Evolutionary conservation across 2,797 vertebrate genomes (phyloP), one percentile per base, ranked within the genome.

Genomic region (Helicolenus hilgendorfi): DNA sequence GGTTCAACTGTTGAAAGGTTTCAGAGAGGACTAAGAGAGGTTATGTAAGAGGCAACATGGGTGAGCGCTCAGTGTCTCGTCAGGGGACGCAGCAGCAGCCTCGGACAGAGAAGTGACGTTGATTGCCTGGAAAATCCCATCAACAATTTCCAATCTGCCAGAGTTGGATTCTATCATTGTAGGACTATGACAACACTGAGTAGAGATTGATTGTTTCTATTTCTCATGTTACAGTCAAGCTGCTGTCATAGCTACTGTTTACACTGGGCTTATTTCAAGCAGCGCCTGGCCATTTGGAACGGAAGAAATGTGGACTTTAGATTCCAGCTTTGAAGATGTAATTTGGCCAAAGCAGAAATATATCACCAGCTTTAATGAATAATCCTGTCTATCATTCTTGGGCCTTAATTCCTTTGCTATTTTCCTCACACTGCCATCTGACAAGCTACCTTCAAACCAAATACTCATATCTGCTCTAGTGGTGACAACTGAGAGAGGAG

Each of bases 101-200:
- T 55, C 13, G 5, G n/a, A 71, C 63, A 72, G 20, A 76, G 5
- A 24, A 26, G 20, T 49, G 49, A 67, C 0, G 1, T 2, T 67
- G 78, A 87, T 84, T 79, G 38, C 53, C 65, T 35, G 24, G 62
- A 83, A 79, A 79, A 90, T 90, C 81, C 75, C 41, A 89, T 92
- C 83, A 87, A 72, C 60, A 33, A 5, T 59, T 73, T 86, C 65
- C 56, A 49, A 63, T 87, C 76, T 85, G 26, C 7, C 74, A 26
- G 64, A 18, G n/a, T 3, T 73, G 58, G 78, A 87, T 62, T 58
- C 7, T 59, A 27, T 91, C 68, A 85, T 14, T 36, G 72, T 13
- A 69, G 20, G n/a, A 73, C 22, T 64, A 67, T 55, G 68, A 76
- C 36, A 64, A 64, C 67, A 41, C 24, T 60, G 70, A 68, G 70